Percentiles rank a stretch among this genome's conserved stretches.
phyloP scores from a whole-genome alignment of 2,888 invertebrate species.

The Yponomeuta cagnagella region DNA sequence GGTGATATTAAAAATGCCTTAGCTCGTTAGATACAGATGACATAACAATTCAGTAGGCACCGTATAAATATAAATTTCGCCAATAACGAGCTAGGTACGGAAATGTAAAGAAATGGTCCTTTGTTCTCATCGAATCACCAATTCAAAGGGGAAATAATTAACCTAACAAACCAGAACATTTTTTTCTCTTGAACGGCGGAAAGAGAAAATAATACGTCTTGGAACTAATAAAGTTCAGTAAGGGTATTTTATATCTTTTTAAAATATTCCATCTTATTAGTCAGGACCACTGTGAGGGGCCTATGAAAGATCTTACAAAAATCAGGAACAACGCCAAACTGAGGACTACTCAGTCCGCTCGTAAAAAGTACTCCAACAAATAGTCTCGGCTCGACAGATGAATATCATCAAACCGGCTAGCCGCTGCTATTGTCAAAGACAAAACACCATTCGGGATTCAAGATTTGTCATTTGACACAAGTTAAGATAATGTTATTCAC shows the following conservation, averaged over 20 bases:
- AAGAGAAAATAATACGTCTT: no score
- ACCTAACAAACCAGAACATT: background rate
- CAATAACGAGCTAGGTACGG: background rate
- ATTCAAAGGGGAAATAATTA: conserved; percentile 1
- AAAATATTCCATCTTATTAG: background rate
- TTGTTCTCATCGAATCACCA: background rate
- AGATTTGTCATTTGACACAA: no score
- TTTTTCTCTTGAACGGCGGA: background rate
- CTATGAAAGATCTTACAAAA: background rate
- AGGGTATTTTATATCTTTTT: background rate
- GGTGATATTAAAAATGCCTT: background rate
- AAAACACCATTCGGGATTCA: no score
- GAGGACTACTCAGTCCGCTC: background rate
- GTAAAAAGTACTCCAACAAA: background rate
- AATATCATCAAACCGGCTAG: no score
- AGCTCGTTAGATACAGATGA: background rate
- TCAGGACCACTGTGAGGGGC: background rate
- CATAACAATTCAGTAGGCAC: no score
- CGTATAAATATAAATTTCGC: background rate
- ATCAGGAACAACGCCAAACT: background rate
- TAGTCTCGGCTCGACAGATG: background rate
- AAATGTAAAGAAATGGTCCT: background rate
- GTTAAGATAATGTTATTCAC: no score
- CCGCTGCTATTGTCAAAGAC: no score
- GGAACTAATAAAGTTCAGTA: background rate